These are phyloP conservation scores for Cotesia glomerata DNA, from an alignment of 1,140 invertebrate species.

Conservation along the genomic window DNA sequence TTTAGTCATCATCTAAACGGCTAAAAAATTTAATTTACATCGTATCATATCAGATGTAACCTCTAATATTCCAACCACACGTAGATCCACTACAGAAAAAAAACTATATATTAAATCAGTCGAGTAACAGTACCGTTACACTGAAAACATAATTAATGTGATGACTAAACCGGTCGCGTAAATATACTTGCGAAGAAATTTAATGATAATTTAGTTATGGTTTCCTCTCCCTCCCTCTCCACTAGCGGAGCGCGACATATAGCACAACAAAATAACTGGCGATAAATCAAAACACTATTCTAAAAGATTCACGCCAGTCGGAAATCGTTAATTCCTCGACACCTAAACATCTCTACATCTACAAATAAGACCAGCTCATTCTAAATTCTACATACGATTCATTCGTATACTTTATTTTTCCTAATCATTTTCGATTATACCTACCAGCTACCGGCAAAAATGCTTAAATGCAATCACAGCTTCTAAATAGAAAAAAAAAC, in stretches of 20 bases:
- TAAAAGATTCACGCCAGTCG: constrained; percentile 35
- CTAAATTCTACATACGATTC: background rate
- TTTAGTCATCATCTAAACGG: no score
- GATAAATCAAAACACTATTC: constrained; percentile 7
- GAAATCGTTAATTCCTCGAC: constrained; percentile 62
- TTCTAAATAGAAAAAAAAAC: background rate
- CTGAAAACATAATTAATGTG: constrained; percentile 8
- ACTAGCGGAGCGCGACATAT: no score
- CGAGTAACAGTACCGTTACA: background rate
- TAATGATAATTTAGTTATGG: background rate
- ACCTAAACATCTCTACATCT: constrained; percentile 59
- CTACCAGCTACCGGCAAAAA: background rate
- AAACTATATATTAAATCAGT: no score
- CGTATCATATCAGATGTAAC: no score
- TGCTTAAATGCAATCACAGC: background rate
- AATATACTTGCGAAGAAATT: constrained; percentile 17
- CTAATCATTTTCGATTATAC: background rate
- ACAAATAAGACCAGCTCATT: constrained; percentile 47
- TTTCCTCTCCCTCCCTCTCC: background rate
- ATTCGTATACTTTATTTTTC: background rate
- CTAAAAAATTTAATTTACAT: no score
- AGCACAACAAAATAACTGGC: background rate
- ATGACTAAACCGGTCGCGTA: constrained; percentile 5
- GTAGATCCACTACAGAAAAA: background rate
- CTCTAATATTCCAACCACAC: no score